Evolutionary conservation across 2,888 invertebrate genomes (phyloP).

Genomic region (Cataglyphis altisquamis): DNA sequence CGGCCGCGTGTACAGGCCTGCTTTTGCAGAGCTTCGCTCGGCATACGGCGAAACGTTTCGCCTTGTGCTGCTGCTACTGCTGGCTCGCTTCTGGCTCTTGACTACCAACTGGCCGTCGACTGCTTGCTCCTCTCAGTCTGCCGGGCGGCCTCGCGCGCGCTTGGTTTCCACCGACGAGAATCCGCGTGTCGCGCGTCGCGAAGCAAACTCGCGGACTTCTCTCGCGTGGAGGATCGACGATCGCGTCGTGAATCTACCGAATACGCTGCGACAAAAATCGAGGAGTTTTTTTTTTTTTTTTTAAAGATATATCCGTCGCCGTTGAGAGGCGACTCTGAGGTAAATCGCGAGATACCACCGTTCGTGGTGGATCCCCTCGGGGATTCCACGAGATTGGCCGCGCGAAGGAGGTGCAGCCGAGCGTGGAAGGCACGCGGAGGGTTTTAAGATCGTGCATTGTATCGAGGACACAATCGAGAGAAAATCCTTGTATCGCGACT

Average conservation of each 20-base stretch:
- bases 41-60: slow-evolving; percentile 75
- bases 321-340: slow-evolving; percentile 36
- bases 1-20: slow-evolving; percentile 76
- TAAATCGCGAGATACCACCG: slow-evolving; percentile 38
- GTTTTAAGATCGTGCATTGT: slow-evolving; percentile 30
- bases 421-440: background rate
- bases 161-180: slow-evolving; percentile 68
- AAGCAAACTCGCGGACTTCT: slow-evolving; percentile 58
- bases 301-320: background rate
- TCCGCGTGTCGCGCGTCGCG: slow-evolving; percentile 66
- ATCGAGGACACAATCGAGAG: background rate
- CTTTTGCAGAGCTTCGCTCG: slow-evolving; percentile 76
- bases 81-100: slow-evolving; percentile 66
- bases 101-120: slow-evolving; percentile 58
- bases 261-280: background rate
- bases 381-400: slow-evolving; percentile 11
- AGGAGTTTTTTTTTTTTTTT: background rate
- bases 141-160: slow-evolving; percentile 78
- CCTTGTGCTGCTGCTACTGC: slow-evolving; percentile 66
- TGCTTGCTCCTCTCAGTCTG: slow-evolving; percentile 77
- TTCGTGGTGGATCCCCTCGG: background rate
- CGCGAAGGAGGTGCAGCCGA: background rate
- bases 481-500: slow-evolving; percentile 14
- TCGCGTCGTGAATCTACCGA: slow-evolving; percentile 40
- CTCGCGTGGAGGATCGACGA: slow-evolving; percentile 10